Base-by-base conservation (phyloP, 30 jellyfish, hydroid and myxozoan genomes). In the Aurelia sp. region DNA sequence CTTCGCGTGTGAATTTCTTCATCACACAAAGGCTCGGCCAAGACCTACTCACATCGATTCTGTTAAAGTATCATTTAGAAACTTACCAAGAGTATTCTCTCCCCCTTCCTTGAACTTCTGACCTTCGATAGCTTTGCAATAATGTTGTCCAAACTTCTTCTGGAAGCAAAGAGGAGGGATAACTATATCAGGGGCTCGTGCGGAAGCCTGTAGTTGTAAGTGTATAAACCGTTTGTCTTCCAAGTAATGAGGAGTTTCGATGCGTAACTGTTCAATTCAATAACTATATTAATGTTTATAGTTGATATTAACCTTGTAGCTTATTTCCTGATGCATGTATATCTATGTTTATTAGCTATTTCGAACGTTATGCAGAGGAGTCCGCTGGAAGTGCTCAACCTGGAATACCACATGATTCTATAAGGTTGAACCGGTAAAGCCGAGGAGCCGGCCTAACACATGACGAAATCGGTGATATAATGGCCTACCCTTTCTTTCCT, bases 51-150 rank as follows among this genome's bases (percentile, higher is more conserved):
- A 59, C 31, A 21, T 30, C 63, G 30, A 68, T 17, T 27, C 24
- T 18, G 21, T 41, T 47, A 50, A 81, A 53, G 80, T 58, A 40
- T 17, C 62, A 9, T 7, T 21, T 17, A 62, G 31, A 60, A 38
- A 62, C 97, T 80, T 81, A 89, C 97, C 97, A 89, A 88, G 67
- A 89, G 70, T 18, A 89, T 89, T n/a, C 97, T 80, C 71, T 89
- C 88, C 50, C 93, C 89, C 58, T 65, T 72, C 57, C 78, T 73
- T 48, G 89, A 81, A 47, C 83, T 72, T 67, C 90, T 72, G 44
- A 77, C 97, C 60, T 89, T 89, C 11, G 97, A 89, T 13, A 89
- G 93, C 80, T 89, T 89, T 10, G 97, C 97, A 20, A 89, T 89
- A 61, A 89, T 89, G 86, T 72, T 80, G 71, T 89, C 97, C 40